Evolutionary conservation across 2,113 vertebrate species (phyloP), one percentile per base, ranked within the genome.

Genomic region (Bagarius yarrelli): DNA sequence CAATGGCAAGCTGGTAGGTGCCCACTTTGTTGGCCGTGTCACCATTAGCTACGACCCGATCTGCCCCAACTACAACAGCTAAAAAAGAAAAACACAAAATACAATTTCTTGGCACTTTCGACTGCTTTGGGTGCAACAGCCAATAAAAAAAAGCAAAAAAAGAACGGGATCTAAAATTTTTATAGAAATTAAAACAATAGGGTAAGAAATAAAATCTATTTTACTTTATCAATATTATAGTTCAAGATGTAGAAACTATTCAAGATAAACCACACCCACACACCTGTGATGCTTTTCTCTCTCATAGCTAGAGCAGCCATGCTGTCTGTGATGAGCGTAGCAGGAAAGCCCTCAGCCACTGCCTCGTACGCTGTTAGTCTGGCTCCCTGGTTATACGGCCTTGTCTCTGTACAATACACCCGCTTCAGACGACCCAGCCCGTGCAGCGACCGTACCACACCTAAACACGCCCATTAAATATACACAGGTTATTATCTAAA

Each of bases 21-120:
- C 96, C 96, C 73, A 98, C 94, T 86, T 98, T 98, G 89, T 98
- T 97, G 83, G 96, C 96, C 0, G 94, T 95, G 84, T 97, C 96
- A 0, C 96, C 96, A 0, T 97, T 97, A 82, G 95, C 95, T 0
- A 95, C 94, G 36, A 98, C 94, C 0, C 95, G 87, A 90, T 97
- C 95, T 0, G 95, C 96, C 6, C 96, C 96, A 13, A 97, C 96
- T 3, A 97, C 90, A 19, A 98, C 95, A 0, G 95, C 96, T 98
- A 84, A 1, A 73, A 56, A 76, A 36, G 1, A 36, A 13, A 53
- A 1, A 25, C 61, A 79, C 27, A 23, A 11, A 0, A 44, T 1
- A 69, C 67, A 53, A n/a, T 70, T 50, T 16, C 2, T 25, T 70
- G 14, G 36, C 12, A 21, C 23, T 40, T 8, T 14, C 8, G 12